Evolutionary conservation across 2,113 vertebrate species (phyloP), one percentile per base, ranked within the genome.

Genomic region (Brevimyrus niger): DNA sequence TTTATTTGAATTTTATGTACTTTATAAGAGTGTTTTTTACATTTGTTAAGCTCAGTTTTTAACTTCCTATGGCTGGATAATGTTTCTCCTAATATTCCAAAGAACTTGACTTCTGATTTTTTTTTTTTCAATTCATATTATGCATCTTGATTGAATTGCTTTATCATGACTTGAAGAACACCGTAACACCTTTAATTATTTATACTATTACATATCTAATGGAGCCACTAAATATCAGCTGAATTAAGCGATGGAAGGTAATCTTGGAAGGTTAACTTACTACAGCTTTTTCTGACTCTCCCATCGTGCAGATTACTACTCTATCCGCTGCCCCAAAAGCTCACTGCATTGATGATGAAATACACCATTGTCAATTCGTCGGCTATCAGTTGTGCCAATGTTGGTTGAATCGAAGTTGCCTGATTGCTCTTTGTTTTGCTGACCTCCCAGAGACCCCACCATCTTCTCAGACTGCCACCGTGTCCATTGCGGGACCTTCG

Each of bases 401-500:
- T 44, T 3, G 35, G 31, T 7, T n/a, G 8, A 27, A 65, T 44
- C 2, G 8, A 23, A 13, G 42, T 88, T 31, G 8, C 38, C 44
- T 48, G 7, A 31, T 48, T 21, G 11, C 5, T 8, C 19, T 27
- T 47, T 38, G 31, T 88, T 48, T 42, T n/a, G 17, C n/a, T 44
- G 35, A 3, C n/a, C 65, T 51, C 17, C 17, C 90, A 96, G 95
- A 93, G 19, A 92, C 82, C 82, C 91, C 93, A 87, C 42, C 50
- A 80, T 92, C 90, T 19, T 90, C 91, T 87, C 92, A 91, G 84
- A 46, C 3, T 46, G 91, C 92, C 61, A 91, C 31, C 0, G 89
- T 96, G 1, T 93, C 92, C 82, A 42, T 96, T 51, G 88, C 89
- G 6, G 92, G 91, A 44, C 93, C 93, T 3, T 61, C 87, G 1